These are phyloP conservation scores for Eucera pruinosa DNA, from an alignment of 2,888 invertebrate species.

Conservation along the genomic window DNA sequence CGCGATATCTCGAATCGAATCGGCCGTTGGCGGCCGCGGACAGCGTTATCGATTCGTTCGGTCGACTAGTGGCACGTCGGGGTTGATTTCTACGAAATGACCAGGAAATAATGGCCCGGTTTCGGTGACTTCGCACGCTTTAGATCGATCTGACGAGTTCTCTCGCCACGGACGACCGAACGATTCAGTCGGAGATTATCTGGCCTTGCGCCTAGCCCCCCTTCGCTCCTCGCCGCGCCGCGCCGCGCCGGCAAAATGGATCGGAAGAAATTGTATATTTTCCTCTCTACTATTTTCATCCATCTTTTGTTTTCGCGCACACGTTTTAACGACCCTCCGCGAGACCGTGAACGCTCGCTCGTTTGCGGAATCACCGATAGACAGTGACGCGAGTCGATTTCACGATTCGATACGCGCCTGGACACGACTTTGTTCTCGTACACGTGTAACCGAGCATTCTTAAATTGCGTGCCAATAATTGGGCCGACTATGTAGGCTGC, in stretches of 20 bases:
- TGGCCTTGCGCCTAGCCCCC: neutral
- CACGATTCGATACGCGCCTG: neutral
- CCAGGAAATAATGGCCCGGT: conserved; percentile 61
- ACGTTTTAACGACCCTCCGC: neutral
- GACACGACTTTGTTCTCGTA: neutral
- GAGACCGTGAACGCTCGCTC: neutral
- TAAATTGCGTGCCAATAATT: conserved; percentile 15
- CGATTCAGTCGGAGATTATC: conserved; percentile 37
- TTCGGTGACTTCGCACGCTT: conserved; percentile 39
- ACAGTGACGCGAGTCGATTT: neutral
- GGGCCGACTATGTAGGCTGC: neutral
- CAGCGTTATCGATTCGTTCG: conserved; percentile 55
- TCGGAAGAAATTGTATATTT: conserved; percentile 29
- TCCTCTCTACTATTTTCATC: neutral
- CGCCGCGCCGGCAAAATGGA: conserved; percentile 33
- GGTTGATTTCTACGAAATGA: conserved; percentile 51
- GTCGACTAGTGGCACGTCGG: conserved; percentile 19
- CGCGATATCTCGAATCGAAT: conserved; percentile 61
- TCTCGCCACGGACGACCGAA: conserved; percentile 12
- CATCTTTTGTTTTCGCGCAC: neutral
- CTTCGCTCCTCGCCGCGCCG: too few species aligned
- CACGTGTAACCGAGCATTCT: neutral
- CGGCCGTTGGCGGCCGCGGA: conserved; percentile 51
- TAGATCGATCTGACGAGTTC: conserved; percentile 11
- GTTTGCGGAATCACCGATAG: neutral